These are phyloP conservation scores for Monomorium pharaonis DNA, from an alignment of 1,140 invertebrate genomes.

Conservation along the genomic window DNA sequence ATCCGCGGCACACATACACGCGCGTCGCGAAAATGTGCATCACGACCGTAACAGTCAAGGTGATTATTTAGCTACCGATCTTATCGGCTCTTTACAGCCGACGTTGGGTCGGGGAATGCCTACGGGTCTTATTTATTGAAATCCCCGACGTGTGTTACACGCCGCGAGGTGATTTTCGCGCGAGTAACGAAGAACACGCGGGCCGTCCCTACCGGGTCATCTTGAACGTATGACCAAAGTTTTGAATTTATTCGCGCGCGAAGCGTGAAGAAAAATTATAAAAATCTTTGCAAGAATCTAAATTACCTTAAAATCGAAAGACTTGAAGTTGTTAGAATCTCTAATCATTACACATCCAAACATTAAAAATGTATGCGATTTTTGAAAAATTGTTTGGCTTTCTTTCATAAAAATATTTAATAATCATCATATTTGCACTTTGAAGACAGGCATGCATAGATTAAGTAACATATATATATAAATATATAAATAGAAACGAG, in stretches of 20 bases:
- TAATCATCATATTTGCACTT: not conserved
- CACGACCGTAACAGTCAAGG: conserved; percentile 63
- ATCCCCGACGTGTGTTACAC: conserved; percentile 29
- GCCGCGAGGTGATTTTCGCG: conserved; percentile 43
- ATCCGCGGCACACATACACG: not conserved
- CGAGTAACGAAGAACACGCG: conserved; percentile 17
- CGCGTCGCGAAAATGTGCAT: conserved; percentile 62
- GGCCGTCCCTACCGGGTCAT: conserved; percentile 11
- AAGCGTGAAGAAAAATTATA: not conserved
- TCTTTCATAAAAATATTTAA: not conserved
- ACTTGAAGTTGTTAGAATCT: not conserved
- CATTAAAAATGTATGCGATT: no score
- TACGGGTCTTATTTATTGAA: conserved; percentile 57
- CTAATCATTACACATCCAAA: not conserved
- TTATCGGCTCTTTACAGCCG: conserved; percentile 53
- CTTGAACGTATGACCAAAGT: not conserved
- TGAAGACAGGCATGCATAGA: not conserved
- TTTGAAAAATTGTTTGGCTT: not conserved
- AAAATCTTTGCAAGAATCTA: no score
- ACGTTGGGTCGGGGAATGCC: conserved; percentile 18
- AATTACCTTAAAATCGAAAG: not conserved
- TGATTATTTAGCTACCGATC: conserved; percentile 64
- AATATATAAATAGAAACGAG: not conserved
- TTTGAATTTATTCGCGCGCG: not conserved
- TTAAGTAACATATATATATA: conserved; percentile 6